Conservation (phyloP, 2,888 invertebrate species). For the Cheilosia impressa region DNA sequence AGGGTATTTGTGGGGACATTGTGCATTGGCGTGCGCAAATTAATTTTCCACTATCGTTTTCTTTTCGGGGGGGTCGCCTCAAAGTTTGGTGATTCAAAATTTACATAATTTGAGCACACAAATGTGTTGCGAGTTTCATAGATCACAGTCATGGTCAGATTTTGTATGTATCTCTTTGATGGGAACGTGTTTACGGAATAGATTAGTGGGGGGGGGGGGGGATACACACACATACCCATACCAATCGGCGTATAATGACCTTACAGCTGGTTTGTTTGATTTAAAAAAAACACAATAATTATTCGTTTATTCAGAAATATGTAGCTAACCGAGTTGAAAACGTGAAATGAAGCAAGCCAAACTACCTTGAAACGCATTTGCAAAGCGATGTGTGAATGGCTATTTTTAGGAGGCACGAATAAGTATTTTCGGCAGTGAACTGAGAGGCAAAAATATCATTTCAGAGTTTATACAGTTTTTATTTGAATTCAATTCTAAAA, state of each 20-base stretch:
- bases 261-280: constrained; percentile 42
- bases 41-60: not conserved
- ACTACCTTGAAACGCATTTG: constrained; percentile 56
- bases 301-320: constrained; percentile 49
- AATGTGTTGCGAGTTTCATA: constrained; percentile 49
- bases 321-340: constrained; percentile 44
- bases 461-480: not conserved
- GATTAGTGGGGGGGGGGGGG: constrained; percentile 5
- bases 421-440: not conserved
- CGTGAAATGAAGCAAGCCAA: constrained; percentile 48
- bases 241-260: constrained; percentile 59
- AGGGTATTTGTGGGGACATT: constrained; percentile 34
- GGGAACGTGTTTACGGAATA: constrained; percentile 40
- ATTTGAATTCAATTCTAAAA: no score
- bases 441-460: not conserved
- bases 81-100: constrained; percentile 14
- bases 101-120: constrained; percentile 1
- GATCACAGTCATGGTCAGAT: constrained; percentile 71
- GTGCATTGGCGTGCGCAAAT: constrained; percentile 58
- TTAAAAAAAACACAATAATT: constrained; percentile 32
- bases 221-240: not conserved
- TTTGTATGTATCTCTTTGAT: constrained; percentile 13
- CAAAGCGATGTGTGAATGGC: constrained; percentile 24
- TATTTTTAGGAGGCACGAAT: constrained; percentile 19
- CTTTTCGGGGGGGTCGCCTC: constrained; percentile 19